Base-by-base conservation (phyloP, 2,797 vertebrate species). In the Buceros bicornis region DNA sequence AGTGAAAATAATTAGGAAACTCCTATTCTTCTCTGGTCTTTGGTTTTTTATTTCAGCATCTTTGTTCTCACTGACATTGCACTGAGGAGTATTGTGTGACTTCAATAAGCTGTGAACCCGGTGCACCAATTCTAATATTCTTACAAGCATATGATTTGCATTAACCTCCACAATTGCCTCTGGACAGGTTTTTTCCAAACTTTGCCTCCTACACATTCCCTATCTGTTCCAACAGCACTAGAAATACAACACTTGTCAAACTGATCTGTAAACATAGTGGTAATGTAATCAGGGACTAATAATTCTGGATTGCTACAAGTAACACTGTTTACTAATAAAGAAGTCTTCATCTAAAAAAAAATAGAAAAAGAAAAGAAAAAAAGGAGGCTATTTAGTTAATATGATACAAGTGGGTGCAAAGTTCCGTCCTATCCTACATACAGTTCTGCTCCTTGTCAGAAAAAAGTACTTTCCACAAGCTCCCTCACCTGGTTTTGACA, bases 121-220 rank as follows among this genome's bases (percentile, higher is more conserved):
- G 12, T 82, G n/a, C 56, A 61, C 19, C 7, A 40, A 10, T 22
- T 42, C 16, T 53, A 43, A 71, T 89, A 73, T 26, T n/a, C 16
- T 87, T 35, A 67, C 15, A 87, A 93, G 20, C 53, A 81, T 89
- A 80, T 71, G 71, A 50, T 91, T 93, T 85, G 24, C 21, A 70
- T 80, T 91, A 91, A 87, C 48, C 45, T 89, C 48, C 18, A 58
- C 80, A 89, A 81, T 87, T n/a, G 53, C 31, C 21, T 33, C 64
- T 69, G 74, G 61, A 91, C 16, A 81, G 13, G 0, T 6, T 70
- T 71, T 92, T 80, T 71, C 26, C 13, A 54, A 28, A 48, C 57
- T 67, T 86, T 65, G 5, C 47, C 72, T 78, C 50, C 74, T 92
- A 89, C 62, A 69, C 24, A 18, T 83, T 92, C 72, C 5, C n/a